Conservation (phyloP, 2,797 vertebrate genomes). For the Etheostoma perlongum region DNA sequence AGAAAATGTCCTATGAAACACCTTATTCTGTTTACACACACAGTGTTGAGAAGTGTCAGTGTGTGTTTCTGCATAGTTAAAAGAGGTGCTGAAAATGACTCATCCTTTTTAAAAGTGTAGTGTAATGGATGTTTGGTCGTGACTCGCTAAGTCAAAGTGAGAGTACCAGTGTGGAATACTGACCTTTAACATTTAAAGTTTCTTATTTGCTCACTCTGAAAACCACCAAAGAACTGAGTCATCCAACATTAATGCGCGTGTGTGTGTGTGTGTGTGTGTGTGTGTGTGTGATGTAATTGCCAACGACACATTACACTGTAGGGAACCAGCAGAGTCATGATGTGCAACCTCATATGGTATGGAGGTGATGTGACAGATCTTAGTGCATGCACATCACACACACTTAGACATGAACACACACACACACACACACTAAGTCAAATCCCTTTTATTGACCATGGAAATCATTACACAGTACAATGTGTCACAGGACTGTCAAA, state of each 20-base stretch:
- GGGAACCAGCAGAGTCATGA: slow-evolving; percentile 76
- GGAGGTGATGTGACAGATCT: slow-evolving; percentile 75
- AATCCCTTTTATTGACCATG: slow-evolving; percentile 67
- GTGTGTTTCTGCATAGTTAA: slow-evolving; percentile 17
- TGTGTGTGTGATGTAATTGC: slow-evolving; percentile 63
- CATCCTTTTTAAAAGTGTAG: slow-evolving; percentile 40
- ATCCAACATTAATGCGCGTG: slow-evolving; percentile 23
- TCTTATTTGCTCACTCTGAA: slow-evolving; percentile 47
- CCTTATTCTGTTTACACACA: slow-evolving; percentile 5
- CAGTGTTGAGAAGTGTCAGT: background rate
- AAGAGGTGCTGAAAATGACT: slow-evolving; percentile 40
- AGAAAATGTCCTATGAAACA: slow-evolving; percentile 22
- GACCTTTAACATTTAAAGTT: slow-evolving; percentile 64
- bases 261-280: slow-evolving; percentile 8
- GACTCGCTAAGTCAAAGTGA: slow-evolving; percentile 30
- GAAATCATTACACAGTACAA: slow-evolving; percentile 54
- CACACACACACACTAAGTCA: slow-evolving; percentile 41
- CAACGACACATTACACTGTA: slow-evolving; percentile 73
- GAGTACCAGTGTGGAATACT: slow-evolving; percentile 42
- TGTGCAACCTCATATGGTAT: slow-evolving; percentile 70
- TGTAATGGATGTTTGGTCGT: slow-evolving; percentile 34
- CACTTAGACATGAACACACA: slow-evolving; percentile 6
- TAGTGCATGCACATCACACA: slow-evolving; percentile 40
- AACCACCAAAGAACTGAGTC: slow-evolving; percentile 41
- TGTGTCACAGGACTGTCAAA: slow-evolving; percentile 68